Conservation (phyloP, 2,888 invertebrate genomes). For the Anagyrus pseudococci region DNA sequence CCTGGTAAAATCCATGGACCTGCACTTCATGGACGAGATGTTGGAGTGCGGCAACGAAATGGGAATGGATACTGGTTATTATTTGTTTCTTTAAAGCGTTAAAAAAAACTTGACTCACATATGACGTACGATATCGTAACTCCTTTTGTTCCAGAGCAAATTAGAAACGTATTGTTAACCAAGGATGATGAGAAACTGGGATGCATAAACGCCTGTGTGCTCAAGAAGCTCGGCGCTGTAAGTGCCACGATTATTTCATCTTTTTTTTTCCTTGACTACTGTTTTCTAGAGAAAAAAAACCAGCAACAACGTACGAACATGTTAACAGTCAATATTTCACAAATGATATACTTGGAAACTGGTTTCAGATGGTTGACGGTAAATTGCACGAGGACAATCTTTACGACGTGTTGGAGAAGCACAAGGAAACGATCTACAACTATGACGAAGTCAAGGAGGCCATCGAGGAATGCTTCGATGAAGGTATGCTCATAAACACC, state of each 20-base stretch:
- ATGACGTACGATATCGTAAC: not conserved
- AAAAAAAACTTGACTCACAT: not conserved
- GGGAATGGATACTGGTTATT: slow-evolving; percentile 17
- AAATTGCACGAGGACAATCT: slow-evolving; percentile 4
- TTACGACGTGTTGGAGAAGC: not conserved
- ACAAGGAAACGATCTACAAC: slow-evolving; percentile 1
- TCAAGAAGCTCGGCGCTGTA: slow-evolving; percentile 22
- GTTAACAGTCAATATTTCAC: not conserved
- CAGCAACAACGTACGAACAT: not conserved
- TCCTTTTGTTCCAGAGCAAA: slow-evolving; percentile 16
- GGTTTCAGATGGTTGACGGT: slow-evolving; percentile 17
- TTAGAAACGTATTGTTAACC: not conserved
- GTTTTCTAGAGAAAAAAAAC: not conserved
- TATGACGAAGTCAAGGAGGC: not conserved
- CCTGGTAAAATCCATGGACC: not conserved
- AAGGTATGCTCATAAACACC: slow-evolving; percentile 8
- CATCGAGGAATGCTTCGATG: not conserved
- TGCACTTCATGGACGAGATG: slow-evolving; percentile 3
- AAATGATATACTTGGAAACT: not conserved
- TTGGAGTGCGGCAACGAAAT: slow-evolving; percentile 13
- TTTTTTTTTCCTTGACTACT: not conserved
- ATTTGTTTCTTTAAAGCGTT: not conserved
- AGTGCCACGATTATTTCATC: slow-evolving; percentile 3
- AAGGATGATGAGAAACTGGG: slow-evolving; percentile 12
- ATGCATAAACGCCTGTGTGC: slow-evolving; percentile 20